Evolutionary conservation across 2,113 vertebrate species (phyloP).

Genomic region (Chauna torquata): DNA sequence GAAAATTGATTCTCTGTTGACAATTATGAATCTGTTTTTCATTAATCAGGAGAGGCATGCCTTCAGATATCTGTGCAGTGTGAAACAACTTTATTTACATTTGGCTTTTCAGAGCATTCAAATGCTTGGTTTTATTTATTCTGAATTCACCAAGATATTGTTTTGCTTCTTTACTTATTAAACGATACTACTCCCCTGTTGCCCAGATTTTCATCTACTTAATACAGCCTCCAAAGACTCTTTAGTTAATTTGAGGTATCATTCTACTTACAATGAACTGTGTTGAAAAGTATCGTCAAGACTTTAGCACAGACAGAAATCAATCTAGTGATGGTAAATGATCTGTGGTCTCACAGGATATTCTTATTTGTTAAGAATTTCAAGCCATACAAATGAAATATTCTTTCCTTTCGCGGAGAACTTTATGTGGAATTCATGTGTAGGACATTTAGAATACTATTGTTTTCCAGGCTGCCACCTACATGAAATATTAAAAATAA

Average conservation of each 20-base stretch:
- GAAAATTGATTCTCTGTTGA: not conserved
- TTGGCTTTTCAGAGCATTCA: not conserved
- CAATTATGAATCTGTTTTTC: not conserved
- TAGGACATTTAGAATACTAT: not conserved
- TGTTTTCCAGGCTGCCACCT: not conserved
- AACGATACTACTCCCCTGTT: not conserved
- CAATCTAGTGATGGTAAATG: constrained; percentile 57
- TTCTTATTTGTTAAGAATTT: constrained; percentile 70
- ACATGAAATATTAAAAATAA: not conserved
- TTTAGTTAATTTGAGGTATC: constrained; percentile 68
- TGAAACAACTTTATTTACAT: constrained; percentile 5
- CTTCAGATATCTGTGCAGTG: not conserved
- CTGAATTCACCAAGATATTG: not conserved
- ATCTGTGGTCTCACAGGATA: constrained; percentile 60
- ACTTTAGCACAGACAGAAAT: constrained; percentile 65
- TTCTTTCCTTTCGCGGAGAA: constrained; percentile 40
- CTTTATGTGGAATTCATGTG: constrained; percentile 42
- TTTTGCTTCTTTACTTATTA: constrained; percentile 45
- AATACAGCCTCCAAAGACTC: constrained; percentile 60
- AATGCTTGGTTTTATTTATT: constrained; percentile 28
- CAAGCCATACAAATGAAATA: constrained; percentile 68
- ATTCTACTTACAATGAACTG: constrained; percentile 61
- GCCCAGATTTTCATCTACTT: constrained; percentile 31
- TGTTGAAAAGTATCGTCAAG: constrained; percentile 61
- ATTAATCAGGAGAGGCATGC: not conserved